Evolutionary conservation across 2,888 invertebrate genomes (phyloP).

Genomic region (Germaria angustata): DNA sequence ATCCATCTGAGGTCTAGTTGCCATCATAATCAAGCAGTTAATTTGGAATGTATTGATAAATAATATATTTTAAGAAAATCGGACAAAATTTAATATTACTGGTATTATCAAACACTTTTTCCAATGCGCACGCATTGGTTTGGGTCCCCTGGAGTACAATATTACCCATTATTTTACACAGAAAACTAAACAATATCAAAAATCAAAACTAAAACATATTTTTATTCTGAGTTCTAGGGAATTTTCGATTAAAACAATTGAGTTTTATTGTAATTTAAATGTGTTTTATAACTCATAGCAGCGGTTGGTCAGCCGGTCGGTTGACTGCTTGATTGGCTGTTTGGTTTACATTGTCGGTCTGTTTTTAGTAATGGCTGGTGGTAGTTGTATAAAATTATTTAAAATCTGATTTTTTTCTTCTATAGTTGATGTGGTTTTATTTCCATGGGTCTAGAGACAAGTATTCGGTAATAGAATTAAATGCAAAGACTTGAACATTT

Average conservation of each 20-base stretch:
- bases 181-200: no score
- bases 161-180: no score
- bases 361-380: neutral
- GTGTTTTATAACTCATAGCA: conserved; percentile 46
- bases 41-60: no score
- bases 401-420: neutral
- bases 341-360: conserved; percentile 7
- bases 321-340: conserved; percentile 17
- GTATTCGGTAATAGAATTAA: neutral
- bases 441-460: neutral
- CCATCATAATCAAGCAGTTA: no score
- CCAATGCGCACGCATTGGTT: no score
- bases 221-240: no score
- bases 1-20: no score
- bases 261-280: conserved; percentile 71
- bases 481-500: neutral
- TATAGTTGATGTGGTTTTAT: conserved; percentile 7
- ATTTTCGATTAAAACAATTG: conserved; percentile 74
- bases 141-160: no score
- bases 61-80: no score
- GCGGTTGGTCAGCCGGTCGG: neutral
- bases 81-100: no score
- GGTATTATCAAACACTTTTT: no score
- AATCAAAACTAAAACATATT: no score
- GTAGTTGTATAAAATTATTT: neutral